Conservation (phyloP, 2,888 invertebrate genomes). For the Thera britannica region DNA sequence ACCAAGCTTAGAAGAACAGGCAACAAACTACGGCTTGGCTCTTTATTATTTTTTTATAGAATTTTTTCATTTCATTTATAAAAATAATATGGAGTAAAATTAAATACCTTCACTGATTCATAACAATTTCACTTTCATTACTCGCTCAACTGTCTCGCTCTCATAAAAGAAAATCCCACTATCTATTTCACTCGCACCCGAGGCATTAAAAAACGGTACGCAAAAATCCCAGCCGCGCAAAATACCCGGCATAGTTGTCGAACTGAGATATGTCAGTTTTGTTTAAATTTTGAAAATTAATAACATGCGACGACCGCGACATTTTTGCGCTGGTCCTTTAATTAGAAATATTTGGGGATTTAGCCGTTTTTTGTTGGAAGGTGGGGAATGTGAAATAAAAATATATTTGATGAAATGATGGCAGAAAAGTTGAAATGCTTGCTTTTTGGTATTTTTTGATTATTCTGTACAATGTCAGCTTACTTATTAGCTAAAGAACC, state of each 20-base stretch:
- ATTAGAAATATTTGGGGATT: conserved; percentile 81
- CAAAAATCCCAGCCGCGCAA: conserved; percentile 70
- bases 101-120: neutral
- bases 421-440: conserved; percentile 40
- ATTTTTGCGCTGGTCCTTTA: conserved; percentile 67
- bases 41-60: no score
- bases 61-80: no score
- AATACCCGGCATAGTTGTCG: conserved; percentile 73
- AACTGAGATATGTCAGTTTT: conserved; percentile 79
- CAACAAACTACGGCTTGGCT: no score
- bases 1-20: no score
- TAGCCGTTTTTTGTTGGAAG: conserved; percentile 57
- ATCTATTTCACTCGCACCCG: conserved; percentile 23
- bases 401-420: conserved; percentile 42
- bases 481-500: neutral
- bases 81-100: neutral
- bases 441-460: conserved; percentile 36
- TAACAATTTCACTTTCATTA: conserved; percentile 1
- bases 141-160: neutral
- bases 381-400: conserved; percentile 43
- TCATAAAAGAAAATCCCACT: conserved; percentile 2
- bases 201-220: conserved; percentile 60
- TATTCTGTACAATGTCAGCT: conserved; percentile 39
- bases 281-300: conserved; percentile 82
- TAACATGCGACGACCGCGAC: conserved; percentile 60